phyloP scores from a whole-genome alignment of 2,113 vertebrate genomes.

The Hassar affinis region DNA sequence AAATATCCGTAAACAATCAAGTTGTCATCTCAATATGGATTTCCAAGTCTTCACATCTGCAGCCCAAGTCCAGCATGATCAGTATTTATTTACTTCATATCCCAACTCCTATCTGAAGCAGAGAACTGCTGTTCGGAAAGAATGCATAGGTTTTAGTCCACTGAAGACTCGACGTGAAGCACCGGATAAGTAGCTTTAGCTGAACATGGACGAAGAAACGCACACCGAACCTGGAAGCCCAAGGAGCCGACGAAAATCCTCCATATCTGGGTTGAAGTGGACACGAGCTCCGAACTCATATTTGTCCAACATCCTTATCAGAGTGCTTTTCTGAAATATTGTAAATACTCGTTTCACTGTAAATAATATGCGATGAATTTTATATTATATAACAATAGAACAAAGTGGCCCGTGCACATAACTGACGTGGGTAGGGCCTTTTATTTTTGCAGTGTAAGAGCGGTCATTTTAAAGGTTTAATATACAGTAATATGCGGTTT shows the following conservation, averaged over 20 bases:
- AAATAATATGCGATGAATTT: not conserved
- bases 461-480: too few relatives aligned
- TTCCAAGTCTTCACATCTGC: not conserved
- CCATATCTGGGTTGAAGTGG: not conserved
- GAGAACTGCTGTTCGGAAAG: not conserved
- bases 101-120: not conserved
- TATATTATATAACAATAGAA: not conserved
- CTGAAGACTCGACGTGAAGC: not conserved
- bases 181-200: not conserved
- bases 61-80: constrained; percentile 16
- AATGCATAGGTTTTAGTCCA: not conserved
- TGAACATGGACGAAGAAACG: not conserved
- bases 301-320: not conserved
- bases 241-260: not conserved
- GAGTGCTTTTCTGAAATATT: not conserved
- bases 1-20: not conserved
- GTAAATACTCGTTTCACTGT: not conserved
- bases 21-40: not conserved
- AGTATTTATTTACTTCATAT: constrained; percentile 15
- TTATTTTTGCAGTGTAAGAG: constrained; percentile 15
- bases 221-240: not conserved
- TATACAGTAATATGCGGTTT: not conserved
- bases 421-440: not conserved
- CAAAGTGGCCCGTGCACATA: constrained; percentile 1
- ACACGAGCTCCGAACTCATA: not conserved